Evolutionary conservation across 2,113 vertebrate genomes (phyloP).

Genomic region (Pomatorhinus ruficollis): DNA sequence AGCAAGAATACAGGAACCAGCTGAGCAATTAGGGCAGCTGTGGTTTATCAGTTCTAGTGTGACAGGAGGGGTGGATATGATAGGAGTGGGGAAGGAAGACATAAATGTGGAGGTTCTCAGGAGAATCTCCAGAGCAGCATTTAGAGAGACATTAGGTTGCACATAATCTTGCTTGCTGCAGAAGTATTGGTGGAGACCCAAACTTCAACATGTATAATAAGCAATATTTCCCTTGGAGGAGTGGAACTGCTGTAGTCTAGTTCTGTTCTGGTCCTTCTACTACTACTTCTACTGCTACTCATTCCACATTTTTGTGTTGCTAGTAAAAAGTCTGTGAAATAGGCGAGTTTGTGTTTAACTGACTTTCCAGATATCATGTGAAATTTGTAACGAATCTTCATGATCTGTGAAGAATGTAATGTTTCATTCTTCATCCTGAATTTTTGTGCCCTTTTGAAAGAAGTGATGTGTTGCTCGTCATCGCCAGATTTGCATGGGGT

Average conservation of each 20-base stretch:
- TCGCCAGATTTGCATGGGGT: accelerated
- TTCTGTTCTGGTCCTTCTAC: background rate
- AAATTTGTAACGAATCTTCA: background rate
- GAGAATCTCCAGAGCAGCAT: background rate
- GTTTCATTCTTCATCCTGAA: background rate
- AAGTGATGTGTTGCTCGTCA: background rate
- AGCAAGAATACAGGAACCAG: slow-evolving; percentile 2
- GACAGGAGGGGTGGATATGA: background rate
- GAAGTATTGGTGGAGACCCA: background rate
- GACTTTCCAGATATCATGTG: background rate
- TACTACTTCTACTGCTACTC: background rate
- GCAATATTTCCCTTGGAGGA: background rate
- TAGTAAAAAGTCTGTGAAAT: background rate
- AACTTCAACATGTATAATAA: background rate
- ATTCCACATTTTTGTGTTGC: background rate
- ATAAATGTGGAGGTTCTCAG: background rate
- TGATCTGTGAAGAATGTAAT: background rate
- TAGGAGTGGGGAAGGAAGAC: background rate
- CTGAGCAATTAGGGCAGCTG: background rate
- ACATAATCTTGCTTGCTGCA: background rate
- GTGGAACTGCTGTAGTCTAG: background rate
- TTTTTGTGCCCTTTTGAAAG: background rate
- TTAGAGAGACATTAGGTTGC: background rate
- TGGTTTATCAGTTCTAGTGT: background rate
- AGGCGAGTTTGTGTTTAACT: background rate